Evolutionary conservation across 2,797 vertebrate species (phyloP).

Genomic region (Sebastes cheni): DNA sequence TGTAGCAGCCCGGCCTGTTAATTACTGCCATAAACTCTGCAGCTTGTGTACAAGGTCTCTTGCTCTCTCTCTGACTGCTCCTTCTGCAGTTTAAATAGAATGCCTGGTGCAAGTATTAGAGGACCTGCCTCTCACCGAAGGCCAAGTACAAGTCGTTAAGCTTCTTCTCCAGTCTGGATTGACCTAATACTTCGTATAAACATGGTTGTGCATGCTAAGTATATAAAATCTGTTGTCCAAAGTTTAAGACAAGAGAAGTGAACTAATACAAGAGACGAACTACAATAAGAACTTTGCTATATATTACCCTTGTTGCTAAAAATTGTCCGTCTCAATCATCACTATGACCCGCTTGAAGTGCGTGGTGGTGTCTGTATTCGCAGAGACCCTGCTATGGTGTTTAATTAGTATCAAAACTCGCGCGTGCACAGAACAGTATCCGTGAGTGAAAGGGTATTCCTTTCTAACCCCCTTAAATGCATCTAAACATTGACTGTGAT

Average conservation of each 20-base stretch:
- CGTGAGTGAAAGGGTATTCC: too few species aligned
- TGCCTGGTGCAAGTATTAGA: fast-evolving
- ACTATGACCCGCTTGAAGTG: too few species aligned
- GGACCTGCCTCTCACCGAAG: neutral
- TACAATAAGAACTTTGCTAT: neutral
- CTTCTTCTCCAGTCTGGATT: neutral
- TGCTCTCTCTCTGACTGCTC: neutral
- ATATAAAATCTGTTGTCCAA: neutral
- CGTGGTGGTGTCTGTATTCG: too few species aligned
- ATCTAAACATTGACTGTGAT: too few species aligned
- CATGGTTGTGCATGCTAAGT: neutral
- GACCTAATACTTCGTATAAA: neutral
- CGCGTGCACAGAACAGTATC: too few species aligned
- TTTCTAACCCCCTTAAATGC: too few species aligned
- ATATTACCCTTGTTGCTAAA: neutral
- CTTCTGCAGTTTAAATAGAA: neutral
- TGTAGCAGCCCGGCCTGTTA: neutral
- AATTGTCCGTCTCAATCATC: too few species aligned
- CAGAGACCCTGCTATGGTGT: neutral
- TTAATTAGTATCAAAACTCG: too few species aligned
- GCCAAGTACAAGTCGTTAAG: neutral
- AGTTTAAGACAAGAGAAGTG: too few species aligned
- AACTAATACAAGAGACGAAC: neutral
- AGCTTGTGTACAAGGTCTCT: neutral
- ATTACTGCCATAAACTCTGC: neutral